phyloP scores from a whole-genome alignment of 2,797 vertebrate species.

The Alexandromys oeconomus region DNA sequence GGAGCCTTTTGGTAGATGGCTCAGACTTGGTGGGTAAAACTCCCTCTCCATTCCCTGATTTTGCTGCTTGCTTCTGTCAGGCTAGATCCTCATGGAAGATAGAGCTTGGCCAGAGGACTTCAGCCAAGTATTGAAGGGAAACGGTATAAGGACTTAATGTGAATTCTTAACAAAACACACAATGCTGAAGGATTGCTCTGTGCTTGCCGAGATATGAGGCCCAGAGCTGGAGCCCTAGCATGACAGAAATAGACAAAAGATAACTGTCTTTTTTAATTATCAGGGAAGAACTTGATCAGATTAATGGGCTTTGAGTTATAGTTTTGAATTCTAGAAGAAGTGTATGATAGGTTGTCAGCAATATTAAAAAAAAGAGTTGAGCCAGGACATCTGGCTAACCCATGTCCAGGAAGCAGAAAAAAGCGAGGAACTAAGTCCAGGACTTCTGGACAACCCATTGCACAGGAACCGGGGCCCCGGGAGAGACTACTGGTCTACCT shows the following conservation, averaged over 20 bases:
- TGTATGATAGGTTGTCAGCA: constrained; percentile 20
- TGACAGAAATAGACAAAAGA: background rate
- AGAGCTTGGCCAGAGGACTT: background rate
- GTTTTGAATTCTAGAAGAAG: constrained; percentile 16
- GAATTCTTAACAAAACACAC: background rate
- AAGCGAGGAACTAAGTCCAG: too few species aligned
- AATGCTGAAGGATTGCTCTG: background rate
- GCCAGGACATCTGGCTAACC: too few species aligned
- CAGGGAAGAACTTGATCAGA: background rate
- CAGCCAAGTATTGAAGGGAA: background rate
- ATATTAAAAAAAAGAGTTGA: background rate
- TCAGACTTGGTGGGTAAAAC: background rate
- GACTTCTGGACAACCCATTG: too few species aligned
- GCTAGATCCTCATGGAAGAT: background rate
- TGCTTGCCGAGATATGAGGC: background rate
- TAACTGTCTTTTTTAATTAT: background rate
- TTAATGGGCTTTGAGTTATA: background rate
- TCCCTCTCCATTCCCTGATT: background rate
- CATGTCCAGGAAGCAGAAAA: too few species aligned
- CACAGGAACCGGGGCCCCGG: too few species aligned
- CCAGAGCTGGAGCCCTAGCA: background rate
- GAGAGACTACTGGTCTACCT: too few species aligned
- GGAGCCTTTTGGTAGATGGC: background rate
- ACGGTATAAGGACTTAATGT: background rate
- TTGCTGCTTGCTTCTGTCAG: background rate